Conservation (phyloP, 2,113 vertebrate genomes). For the Hylia prasina region DNA sequence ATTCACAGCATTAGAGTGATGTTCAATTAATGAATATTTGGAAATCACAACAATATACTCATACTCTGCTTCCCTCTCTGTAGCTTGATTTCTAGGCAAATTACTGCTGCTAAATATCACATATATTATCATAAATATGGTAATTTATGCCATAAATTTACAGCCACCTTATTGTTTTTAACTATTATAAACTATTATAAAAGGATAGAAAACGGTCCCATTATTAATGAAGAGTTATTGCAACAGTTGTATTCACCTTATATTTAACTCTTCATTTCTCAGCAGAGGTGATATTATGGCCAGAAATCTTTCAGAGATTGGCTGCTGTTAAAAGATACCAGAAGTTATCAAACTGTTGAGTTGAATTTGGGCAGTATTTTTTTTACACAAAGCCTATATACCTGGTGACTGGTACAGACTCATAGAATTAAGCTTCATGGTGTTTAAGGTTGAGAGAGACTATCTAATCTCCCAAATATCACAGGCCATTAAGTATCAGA, state of each 20-base stretch:
- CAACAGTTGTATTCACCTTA: not conserved
- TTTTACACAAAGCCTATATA: not conserved
- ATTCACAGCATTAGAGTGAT: not conserved
- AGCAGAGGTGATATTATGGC: not conserved
- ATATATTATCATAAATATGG: not conserved
- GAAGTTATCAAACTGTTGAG: not conserved
- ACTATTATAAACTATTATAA: not conserved
- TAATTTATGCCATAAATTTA: not conserved
- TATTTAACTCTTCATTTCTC: not conserved
- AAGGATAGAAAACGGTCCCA: not conserved
- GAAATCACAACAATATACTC: not conserved
- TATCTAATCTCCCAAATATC: not conserved
- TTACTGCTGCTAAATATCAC: not conserved
- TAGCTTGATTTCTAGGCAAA: not conserved
- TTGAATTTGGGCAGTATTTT: not conserved
- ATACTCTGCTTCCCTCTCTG: not conserved
- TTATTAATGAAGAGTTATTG: not conserved
- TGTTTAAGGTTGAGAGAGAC: not conserved
- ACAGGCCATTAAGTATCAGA: not conserved
- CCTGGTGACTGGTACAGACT: not conserved
- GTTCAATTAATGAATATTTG: not conserved
- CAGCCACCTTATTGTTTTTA: not conserved
- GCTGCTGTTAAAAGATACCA: not conserved
- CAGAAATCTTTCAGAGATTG: not conserved
- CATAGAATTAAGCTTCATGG: not conserved